Base-by-base conservation (phyloP, 1,140 invertebrate species). In the Bombus balteatus region DNA sequence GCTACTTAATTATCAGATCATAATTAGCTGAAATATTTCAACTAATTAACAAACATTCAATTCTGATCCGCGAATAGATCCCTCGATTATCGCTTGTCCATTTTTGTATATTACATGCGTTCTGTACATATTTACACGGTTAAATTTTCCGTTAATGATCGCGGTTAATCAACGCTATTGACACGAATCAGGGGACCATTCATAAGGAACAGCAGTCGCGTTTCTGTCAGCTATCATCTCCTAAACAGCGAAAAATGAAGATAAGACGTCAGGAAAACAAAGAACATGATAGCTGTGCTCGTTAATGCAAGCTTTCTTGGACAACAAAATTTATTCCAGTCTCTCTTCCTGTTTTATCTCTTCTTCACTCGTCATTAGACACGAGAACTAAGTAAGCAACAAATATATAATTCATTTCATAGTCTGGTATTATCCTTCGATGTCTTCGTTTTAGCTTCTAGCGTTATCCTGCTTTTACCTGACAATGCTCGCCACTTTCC, bases 361-460 rank as follows among this genome's bases (percentile, higher is more conserved):
- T 68, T 15, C 89, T 87, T 91, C 76, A 91, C 87, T 77, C 81
- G 73, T 87, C 90, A 91, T 91, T 91, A 91, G 88, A 87, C 90
- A 68, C 78, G 77, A 57, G 78, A 91, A 91, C 88, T 91, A 87
- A 89, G 62, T 72, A 77, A 74, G 71, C 74, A 75, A 86, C 87
- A 32, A 32, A 88, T 88, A 59, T 59, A 59, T 59, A 59, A 84
- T 90, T 88, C 73, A 74, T 82, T 83, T 59, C 65, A n/a, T 3
- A 32, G 47, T 34, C 43, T 32, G 32, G 59, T 43, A 73, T 85
- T 90, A 83, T 77, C 83, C 75, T 32, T 6, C 72, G 79, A 70
- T 53, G 62, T 62, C 32, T 76, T 74, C 77, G 57, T 70, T 62
- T 9, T 12, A 37, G 76, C 57, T 37, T n/a, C 47, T 22, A 22